Percentiles rank a stretch among this genome's conserved stretches.
phyloP scores from a whole-genome alignment of 2,797 vertebrate species.

The Chiloscyllium punctatum region DNA sequence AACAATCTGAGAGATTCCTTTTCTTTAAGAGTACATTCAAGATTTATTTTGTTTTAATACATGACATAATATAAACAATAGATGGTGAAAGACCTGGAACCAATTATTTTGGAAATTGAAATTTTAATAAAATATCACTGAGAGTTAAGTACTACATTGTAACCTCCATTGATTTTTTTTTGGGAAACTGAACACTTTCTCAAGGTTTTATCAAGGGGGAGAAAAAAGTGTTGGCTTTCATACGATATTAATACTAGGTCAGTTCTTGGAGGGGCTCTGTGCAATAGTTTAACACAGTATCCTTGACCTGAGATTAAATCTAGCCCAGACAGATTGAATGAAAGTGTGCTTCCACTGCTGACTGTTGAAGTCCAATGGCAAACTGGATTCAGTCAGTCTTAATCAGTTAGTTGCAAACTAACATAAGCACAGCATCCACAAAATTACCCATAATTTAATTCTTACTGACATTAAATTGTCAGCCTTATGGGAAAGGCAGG shows the following conservation, averaged over 20 bases:
- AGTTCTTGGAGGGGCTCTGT: not conserved
- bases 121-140: conserved; percentile 11
- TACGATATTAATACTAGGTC: not conserved
- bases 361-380: not conserved
- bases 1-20: not conserved
- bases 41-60: not conserved
- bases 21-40: not conserved
- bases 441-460: not conserved
- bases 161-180: not conserved
- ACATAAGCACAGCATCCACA: not conserved
- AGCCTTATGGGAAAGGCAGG: not conserved
- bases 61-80: not conserved
- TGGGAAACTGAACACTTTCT: not conserved
- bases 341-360: not conserved
- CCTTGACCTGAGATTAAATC: not conserved
- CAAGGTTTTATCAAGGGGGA: not conserved
- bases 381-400: not conserved
- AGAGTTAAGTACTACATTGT: not conserved
- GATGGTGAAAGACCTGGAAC: not conserved
- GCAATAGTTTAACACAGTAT: not conserved
- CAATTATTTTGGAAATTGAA: not conserved
- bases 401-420: not conserved
- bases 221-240: not conserved
- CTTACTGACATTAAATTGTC: not conserved
- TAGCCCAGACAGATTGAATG: not conserved